phyloP scores from a whole-genome alignment of 2,888 invertebrate species.

The Ophion obscuratus region DNA sequence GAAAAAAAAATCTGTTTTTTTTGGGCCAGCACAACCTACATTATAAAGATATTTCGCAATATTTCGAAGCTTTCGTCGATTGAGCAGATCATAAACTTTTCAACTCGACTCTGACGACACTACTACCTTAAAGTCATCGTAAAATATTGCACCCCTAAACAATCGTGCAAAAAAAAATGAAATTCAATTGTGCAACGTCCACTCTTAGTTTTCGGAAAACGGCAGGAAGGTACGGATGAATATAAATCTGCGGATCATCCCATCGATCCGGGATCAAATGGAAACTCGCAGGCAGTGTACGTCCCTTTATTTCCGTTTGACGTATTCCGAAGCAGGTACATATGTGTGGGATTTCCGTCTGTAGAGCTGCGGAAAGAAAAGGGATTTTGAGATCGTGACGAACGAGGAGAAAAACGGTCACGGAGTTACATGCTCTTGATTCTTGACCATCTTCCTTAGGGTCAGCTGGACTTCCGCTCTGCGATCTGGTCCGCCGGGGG shows the following conservation, averaged over 20 bases:
- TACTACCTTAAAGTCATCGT: background rate
- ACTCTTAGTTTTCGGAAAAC: background rate
- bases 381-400: constrained; percentile 40
- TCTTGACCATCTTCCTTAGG: constrained; percentile 27
- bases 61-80: no score
- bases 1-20: no score
- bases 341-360: background rate
- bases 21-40: no score
- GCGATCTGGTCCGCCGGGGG: constrained; percentile 34
- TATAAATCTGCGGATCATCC: constrained; percentile 44
- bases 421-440: constrained; percentile 22
- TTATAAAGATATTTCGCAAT: no score
- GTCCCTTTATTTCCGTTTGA: constrained; percentile 30
- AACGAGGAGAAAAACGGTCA: constrained; percentile 9
- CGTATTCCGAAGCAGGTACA: constrained; percentile 4
- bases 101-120: no score
- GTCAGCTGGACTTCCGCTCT: constrained; percentile 38
- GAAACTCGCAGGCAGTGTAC: constrained; percentile 29
- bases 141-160: background rate
- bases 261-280: constrained; percentile 21
- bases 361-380: constrained; percentile 5
- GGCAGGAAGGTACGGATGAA: constrained; percentile 24
- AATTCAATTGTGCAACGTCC: background rate
- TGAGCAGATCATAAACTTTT: no score
- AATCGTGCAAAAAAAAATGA: background rate